Evolutionary conservation across 2,888 invertebrate species (phyloP).

Genomic region (Cantharis rufa): DNA sequence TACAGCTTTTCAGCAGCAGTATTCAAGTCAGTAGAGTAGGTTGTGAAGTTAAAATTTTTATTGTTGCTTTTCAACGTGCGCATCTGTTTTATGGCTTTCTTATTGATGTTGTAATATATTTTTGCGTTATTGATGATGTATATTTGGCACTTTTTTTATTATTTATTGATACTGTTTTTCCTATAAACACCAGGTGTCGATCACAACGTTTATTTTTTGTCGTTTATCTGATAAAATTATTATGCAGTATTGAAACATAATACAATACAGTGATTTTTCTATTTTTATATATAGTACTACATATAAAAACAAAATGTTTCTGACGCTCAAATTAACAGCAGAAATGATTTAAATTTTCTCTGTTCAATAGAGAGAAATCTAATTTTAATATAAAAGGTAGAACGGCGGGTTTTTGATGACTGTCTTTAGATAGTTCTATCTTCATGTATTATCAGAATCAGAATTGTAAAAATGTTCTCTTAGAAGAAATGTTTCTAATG

Average conservation of each 20-base stretch:
- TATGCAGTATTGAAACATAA: background rate
- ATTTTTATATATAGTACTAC: background rate
- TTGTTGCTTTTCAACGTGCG: slow-evolving; percentile 16
- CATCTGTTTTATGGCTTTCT: slow-evolving; percentile 17
- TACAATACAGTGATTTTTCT: too few relatives aligned
- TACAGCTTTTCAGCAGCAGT: slow-evolving; percentile 13
- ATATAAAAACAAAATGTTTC: background rate
- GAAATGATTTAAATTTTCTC: background rate
- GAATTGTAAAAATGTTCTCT: background rate
- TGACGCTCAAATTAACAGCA: background rate
- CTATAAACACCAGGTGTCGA: background rate
- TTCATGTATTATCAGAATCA: background rate
- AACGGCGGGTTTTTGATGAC: background rate
- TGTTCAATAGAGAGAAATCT: background rate
- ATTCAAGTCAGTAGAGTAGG: slow-evolving; percentile 12
- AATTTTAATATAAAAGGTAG: background rate
- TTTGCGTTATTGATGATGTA: slow-evolving; percentile 12
- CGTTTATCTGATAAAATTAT: background rate
- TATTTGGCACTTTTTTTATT: slow-evolving; percentile 12
- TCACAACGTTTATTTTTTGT: background rate
- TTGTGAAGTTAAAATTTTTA: slow-evolving; percentile 14
- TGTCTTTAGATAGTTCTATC: background rate
- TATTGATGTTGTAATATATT: slow-evolving; percentile 16
- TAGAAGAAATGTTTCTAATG: background rate
- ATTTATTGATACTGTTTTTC: background rate